Evolutionary conservation across 2,113 vertebrate species (phyloP).

Genomic region (Benitochromis conjunctus): DNA sequence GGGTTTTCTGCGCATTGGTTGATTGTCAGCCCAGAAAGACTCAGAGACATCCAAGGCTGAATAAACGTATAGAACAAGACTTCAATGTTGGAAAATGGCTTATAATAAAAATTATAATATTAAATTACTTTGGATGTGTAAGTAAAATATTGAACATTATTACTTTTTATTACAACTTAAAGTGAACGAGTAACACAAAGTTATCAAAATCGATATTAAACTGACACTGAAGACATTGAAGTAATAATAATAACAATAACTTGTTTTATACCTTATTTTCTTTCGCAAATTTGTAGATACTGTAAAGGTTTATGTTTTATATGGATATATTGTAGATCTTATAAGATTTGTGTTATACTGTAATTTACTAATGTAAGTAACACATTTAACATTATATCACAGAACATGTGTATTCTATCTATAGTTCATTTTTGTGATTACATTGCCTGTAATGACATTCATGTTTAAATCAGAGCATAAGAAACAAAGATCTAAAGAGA

Average conservation of each 20-base stretch:
- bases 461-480: not conserved
- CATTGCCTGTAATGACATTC: not conserved
- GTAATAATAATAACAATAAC: not conserved
- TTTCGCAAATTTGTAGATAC: not conserved
- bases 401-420: fast-evolving
- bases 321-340: not conserved
- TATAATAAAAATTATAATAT: not conserved
- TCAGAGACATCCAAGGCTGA: not conserved
- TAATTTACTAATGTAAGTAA: not conserved
- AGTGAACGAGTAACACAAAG: not conserved
- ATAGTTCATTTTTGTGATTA: not conserved
- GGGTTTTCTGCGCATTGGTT: not conserved
- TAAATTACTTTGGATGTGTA: not conserved
- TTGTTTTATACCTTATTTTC: not conserved
- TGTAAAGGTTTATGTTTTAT: not conserved
- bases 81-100: not conserved
- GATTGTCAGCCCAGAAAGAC: not conserved
- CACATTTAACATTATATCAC: fast-evolving
- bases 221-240: not conserved
- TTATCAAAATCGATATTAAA: not conserved
- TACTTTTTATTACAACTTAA: not conserved
- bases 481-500: not conserved
- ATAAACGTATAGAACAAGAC: not conserved
- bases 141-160: not conserved
- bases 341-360: not conserved